phyloP scores from a whole-genome alignment of 2,888 invertebrate species.

The Tetrapedia diversipes region DNA sequence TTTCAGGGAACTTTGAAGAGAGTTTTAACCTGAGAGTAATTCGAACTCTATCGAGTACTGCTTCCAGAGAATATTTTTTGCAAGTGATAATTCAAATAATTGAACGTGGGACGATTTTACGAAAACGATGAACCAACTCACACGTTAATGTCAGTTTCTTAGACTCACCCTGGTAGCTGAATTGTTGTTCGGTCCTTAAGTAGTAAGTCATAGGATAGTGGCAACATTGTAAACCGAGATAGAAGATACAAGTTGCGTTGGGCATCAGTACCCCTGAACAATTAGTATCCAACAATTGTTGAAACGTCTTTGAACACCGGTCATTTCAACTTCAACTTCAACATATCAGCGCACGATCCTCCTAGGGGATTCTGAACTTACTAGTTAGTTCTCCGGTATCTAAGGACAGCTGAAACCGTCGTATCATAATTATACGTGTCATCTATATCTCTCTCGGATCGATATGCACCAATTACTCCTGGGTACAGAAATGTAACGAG shows the following conservation, averaged over 20 bases:
- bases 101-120: conserved; percentile 4
- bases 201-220: no score
- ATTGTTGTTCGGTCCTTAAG: no score
- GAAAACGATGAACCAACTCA: conserved; percentile 19
- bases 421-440: conserved; percentile 58
- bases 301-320: not conserved
- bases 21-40: not conserved
- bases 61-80: no score
- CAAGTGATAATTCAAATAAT: no score
- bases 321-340: conserved; percentile 44
- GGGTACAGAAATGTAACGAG: not conserved
- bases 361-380: conserved; percentile 40
- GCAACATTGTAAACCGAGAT: no score
- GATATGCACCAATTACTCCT: conserved; percentile 43
- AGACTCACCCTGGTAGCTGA: conserved; percentile 8
- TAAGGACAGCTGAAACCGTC: conserved; percentile 54
- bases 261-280: no score
- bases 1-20: no score
- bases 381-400: conserved; percentile 55
- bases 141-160: conserved; percentile 40
- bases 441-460: conserved; percentile 41
- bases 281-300: no score
- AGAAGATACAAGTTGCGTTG: no score
- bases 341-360: conserved; percentile 4
- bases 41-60: no score